These are phyloP conservation scores for Cisticola juncidis DNA, from an alignment of 2,113 vertebrate genomes.

Conservation along the genomic window DNA sequence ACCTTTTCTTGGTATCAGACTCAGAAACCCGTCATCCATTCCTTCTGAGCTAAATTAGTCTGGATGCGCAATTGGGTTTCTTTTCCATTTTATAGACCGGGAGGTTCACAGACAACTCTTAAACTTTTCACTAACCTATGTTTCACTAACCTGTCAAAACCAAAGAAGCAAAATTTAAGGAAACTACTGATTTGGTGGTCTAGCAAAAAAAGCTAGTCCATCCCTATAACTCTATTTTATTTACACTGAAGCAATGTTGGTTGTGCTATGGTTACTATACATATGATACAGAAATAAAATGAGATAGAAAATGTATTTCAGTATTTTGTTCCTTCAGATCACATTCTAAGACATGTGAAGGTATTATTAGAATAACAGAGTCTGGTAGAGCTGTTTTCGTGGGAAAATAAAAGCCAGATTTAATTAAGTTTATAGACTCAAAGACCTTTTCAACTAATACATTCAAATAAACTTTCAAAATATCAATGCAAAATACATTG, in stretches of 20 bases:
- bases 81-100: not conserved
- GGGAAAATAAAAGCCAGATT: constrained; percentile 66
- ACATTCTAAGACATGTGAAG: not conserved
- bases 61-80: not conserved
- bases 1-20: not conserved
- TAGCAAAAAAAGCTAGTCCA: not conserved
- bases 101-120: not conserved
- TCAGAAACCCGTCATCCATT: not conserved
- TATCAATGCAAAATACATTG: constrained; percentile 54
- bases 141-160: not conserved
- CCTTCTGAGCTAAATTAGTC: not conserved
- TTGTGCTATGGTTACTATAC: not conserved
- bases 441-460: constrained; percentile 36
- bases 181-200: not conserved
- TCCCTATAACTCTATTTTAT: constrained; percentile 26
- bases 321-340: constrained; percentile 17
- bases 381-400: constrained; percentile 34
- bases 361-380: constrained; percentile 32
- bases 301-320: not conserved
- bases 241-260: constrained; percentile 34
- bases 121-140: not conserved
- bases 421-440: constrained; percentile 43
- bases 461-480: constrained; percentile 44
- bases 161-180: not conserved
- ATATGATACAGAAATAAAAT: constrained; percentile 65